These are phyloP conservation scores for Paelopatides confundens DNA, from an alignment of 53 echinoderm and acorn worm genomes.

Conservation along the genomic window DNA sequence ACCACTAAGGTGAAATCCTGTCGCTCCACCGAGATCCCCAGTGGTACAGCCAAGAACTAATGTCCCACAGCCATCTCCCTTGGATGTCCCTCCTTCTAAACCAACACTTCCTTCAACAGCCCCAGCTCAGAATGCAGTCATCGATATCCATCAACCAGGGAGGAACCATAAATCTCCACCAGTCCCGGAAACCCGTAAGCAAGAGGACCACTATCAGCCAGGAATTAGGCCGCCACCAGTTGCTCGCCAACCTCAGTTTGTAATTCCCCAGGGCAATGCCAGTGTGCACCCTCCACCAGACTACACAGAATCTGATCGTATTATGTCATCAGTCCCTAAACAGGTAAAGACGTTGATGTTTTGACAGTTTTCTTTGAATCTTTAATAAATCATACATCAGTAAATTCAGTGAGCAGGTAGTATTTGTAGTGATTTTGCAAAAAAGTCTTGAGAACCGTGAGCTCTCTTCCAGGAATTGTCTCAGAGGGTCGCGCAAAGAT, in stretches of 20 bases:
- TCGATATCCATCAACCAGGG: background rate
- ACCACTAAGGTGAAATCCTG: background rate
- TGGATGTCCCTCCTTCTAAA: background rate
- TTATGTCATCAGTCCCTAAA: conserved; percentile 30
- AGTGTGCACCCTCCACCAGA: background rate
- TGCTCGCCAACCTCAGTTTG: background rate
- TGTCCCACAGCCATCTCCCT: background rate
- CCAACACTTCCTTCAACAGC: background rate
- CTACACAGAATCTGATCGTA: background rate
- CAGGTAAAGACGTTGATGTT: no score
- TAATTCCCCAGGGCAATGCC: background rate
- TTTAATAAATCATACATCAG: no score
- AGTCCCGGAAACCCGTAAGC: background rate
- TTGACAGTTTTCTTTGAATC: no score
- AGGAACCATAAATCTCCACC: background rate
- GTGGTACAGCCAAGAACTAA: background rate
- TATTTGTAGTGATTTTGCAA: no score
- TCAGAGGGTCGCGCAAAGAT: no score
- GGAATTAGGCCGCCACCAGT: background rate
- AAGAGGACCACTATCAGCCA: background rate
- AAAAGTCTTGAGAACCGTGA: no score
- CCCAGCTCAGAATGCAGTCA: background rate
- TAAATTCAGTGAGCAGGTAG: no score
- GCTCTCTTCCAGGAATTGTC: no score
- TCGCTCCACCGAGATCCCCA: background rate